A percentile compares a stretch with the other conserved stretches of the same genome.
These are phyloP conservation scores for Drosophila dunni DNA, from an alignment of 1,140 invertebrate genomes.

Conservation along the genomic window DNA sequence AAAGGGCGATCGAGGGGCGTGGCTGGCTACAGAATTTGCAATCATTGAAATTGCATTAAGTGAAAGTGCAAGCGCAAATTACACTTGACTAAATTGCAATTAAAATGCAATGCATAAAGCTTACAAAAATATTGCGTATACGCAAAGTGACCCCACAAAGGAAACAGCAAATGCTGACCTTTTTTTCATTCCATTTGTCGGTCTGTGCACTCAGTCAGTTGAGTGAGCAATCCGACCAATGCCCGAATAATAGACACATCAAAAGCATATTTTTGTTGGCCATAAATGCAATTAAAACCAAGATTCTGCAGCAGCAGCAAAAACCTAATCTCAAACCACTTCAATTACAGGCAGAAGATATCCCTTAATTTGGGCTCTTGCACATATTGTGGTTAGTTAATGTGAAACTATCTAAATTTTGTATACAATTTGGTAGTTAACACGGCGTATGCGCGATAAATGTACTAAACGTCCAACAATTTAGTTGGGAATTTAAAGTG, in stretches of 20 bases:
- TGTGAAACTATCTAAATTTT: no score
- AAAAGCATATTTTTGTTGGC: constrained; percentile 40
- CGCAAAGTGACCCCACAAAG: constrained; percentile 50
- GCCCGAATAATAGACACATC: constrained; percentile 33
- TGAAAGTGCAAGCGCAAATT: constrained; percentile 57
- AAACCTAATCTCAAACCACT: constrained; percentile 22
- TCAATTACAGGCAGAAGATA: background rate
- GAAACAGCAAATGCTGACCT: constrained; percentile 25
- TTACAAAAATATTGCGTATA: constrained; percentile 49
- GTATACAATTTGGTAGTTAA: constrained; percentile 21
- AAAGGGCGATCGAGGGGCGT: background rate
- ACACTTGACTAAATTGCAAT: constrained; percentile 77
- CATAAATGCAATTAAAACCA: constrained; percentile 50
- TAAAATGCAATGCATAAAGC: constrained; percentile 59
- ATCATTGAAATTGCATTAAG: constrained; percentile 56
- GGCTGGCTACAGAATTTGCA: constrained; percentile 26
- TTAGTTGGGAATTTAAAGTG: constrained; percentile 54
- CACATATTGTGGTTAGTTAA: no score
- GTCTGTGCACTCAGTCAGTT: constrained; percentile 38
- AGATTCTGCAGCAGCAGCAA: background rate
- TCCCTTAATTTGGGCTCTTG: no score
- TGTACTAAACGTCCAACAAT: constrained; percentile 19
- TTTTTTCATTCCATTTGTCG: constrained; percentile 12
- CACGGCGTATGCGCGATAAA: constrained; percentile 57
- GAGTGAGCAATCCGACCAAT: constrained; percentile 40